These are phyloP conservation scores for Papilio gigon DNA, from an alignment of 2,888 invertebrate species.

Conservation along the genomic window DNA sequence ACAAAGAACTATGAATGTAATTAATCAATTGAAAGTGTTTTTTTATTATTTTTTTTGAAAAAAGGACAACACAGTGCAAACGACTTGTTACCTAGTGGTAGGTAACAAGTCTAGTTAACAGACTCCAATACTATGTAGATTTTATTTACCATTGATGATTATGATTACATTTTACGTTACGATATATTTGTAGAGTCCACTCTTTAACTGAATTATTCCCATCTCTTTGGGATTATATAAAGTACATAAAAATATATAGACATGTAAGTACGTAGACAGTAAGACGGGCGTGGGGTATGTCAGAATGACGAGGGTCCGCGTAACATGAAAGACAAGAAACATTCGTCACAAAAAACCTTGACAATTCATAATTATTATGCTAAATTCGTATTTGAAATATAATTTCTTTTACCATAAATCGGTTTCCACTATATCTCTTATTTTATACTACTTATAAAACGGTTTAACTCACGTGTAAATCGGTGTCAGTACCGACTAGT, in stretches of 20 bases:
- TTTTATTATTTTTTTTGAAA: too few species aligned
- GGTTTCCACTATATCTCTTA: neutral
- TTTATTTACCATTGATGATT: too few species aligned
- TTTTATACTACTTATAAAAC: too few species aligned
- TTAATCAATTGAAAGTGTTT: too few species aligned
- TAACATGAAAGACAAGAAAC: slow-evolving; percentile 14
- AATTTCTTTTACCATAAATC: neutral
- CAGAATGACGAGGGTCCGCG: slow-evolving; percentile 15
- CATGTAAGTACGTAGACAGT: neutral
- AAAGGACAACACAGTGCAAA: too few species aligned
- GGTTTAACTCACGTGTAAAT: too few species aligned
- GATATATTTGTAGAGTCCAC: neutral
- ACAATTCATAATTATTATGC: slow-evolving; percentile 14
- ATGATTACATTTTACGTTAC: too few species aligned
- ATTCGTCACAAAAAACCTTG: slow-evolving; percentile 3
- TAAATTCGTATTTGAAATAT: neutral
- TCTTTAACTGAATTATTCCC: neutral
- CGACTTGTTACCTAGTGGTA: too few species aligned
- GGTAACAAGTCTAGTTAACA: too few species aligned
- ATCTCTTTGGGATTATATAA: neutral
- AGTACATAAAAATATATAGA: neutral
- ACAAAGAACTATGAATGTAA: too few species aligned
- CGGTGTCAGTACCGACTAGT: too few species aligned
- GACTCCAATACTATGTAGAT: too few species aligned
- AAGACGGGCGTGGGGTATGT: slow-evolving; percentile 8